These are phyloP conservation scores for Anolis carolinensis DNA, from an alignment of 2,113 vertebrate species.

Conservation along the genomic window DNA sequence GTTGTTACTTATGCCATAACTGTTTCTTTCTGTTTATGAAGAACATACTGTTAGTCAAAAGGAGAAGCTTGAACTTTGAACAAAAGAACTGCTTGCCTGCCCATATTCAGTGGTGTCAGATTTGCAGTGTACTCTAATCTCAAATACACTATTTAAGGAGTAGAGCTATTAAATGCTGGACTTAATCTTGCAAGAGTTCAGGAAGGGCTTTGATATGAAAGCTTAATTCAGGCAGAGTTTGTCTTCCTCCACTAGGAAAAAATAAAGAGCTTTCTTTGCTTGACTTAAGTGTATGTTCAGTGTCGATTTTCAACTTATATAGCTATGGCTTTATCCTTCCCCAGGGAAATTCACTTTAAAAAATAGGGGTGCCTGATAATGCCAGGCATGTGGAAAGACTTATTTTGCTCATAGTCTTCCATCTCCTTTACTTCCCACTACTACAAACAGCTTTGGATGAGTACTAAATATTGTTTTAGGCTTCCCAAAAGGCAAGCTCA, in stretches of 20 bases:
- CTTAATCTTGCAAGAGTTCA: neutral
- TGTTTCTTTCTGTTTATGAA: neutral
- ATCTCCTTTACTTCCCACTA: too few species aligned
- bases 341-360: neutral
- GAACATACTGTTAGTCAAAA: neutral
- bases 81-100: neutral
- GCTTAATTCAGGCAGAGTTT: conserved; percentile 13
- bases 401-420: too few species aligned
- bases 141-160: fast-evolving
- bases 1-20: neutral
- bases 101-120: neutral
- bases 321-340: neutral
- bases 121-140: neutral
- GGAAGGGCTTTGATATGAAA: conserved; percentile 22
- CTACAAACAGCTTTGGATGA: neutral
- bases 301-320: conserved; percentile 12
- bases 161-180: neutral
- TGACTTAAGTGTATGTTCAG: neutral
- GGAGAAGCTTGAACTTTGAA: neutral
- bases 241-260: neutral
- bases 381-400: neutral
- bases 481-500: neutral
- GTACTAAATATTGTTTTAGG: neutral
- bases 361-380: neutral
- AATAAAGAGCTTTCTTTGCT: neutral